These are phyloP conservation scores for Marisa cornuarietis DNA, from an alignment of 1,140 invertebrate species.

Conservation along the genomic window DNA sequence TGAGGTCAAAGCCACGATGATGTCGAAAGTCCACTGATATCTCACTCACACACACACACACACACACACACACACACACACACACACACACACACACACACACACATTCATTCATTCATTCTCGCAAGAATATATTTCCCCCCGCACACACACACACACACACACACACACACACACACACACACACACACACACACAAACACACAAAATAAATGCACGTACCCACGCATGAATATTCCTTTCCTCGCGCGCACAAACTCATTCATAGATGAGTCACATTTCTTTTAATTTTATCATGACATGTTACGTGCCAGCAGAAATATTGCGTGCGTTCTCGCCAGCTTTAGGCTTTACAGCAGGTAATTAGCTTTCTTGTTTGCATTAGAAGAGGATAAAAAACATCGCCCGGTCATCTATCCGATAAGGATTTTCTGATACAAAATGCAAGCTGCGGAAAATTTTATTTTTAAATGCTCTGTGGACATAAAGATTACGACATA, in stretches of 20 bases:
- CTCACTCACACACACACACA: background rate
- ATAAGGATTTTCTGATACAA: no score
- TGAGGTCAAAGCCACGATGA: no score
- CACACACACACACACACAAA: background rate
- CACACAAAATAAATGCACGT: background rate
- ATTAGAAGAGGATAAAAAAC: background rate
- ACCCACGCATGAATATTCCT: background rate
- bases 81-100: constrained; percentile 7
- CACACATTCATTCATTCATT: background rate
- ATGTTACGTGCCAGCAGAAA: background rate
- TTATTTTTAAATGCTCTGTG: no score
- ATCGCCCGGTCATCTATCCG: no score
- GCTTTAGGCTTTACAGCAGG: background rate
- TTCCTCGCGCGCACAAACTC: background rate
- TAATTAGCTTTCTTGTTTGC: background rate
- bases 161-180: background rate
- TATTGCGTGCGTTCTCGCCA: background rate
- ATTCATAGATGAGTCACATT: background rate
- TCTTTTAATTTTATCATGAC: background rate
- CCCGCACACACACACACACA: no score
- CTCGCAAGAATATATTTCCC: no score
- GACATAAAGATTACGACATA: background rate
- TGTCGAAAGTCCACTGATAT: no score
- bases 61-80: background rate
- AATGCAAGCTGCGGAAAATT: no score